Base-by-base conservation (phyloP, 2,113 vertebrate species). In the Mobula hypostoma region DNA sequence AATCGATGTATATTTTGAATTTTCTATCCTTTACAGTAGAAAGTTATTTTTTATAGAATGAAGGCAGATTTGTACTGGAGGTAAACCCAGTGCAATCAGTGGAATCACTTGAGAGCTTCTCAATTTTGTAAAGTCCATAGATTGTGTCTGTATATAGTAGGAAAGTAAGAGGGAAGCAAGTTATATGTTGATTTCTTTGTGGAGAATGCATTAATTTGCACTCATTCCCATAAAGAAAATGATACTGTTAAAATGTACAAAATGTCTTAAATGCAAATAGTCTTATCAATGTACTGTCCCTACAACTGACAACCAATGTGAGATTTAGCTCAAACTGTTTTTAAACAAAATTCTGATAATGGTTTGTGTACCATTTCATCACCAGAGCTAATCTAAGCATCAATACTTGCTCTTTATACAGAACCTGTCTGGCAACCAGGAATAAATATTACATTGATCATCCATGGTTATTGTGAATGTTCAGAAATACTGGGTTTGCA, bases 41-140 rank as follows among this genome's bases (percentile, higher is more conserved):
- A 95, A 97, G 97, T 96, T 97, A 97, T 97, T 97, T 97, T 96
- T 97, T 97, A 97, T 97, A 97, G 97, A 97, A 95, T 94, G 97
- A 96, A 96, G 97, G 97, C 91, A 93, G 68, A 90, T 90, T 74
- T 93, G 40, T 93, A 56, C 91, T 76, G 91, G 68, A 74, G 70
- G 74, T 7, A 27, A 40, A 93, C 56, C 91, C 72, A 93, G 36
- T 90, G 85, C 61, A 72, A 76, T 74, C 91, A 76, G 48, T 56
- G 66, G 91, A 74, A 93, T 93, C 85, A 90, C 85, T 32, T 17
- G 61, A 90, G 29, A 66, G 85, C 91, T 87, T 87, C 40, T 93
- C 91, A 74, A 74, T 74, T 93, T 72, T 74, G 91, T 93, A 93
- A 72, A 93, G 91, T 93, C 19, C 48, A 56, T 93, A 93, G 91